Evolutionary conservation across 2,113 vertebrate species (phyloP).

Genomic region (Chionodraco myersi): DNA sequence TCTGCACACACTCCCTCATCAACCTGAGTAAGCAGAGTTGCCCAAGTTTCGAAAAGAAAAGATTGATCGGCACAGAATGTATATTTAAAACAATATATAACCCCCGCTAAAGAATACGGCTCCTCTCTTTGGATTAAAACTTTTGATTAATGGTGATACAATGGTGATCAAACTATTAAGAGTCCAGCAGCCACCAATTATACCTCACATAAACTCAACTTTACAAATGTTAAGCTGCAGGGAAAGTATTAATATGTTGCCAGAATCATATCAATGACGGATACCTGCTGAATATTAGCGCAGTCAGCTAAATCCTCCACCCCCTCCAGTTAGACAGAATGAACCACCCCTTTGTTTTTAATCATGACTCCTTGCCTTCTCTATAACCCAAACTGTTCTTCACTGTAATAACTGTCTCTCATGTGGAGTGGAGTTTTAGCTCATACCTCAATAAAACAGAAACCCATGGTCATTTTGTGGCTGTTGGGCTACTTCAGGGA

Average conservation of each 20-base stretch:
- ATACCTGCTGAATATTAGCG: conserved; percentile 62
- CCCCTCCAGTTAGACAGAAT: conserved; percentile 65
- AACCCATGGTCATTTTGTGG: conserved; percentile 72
- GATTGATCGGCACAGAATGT: conserved; percentile 14
- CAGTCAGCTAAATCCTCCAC: conserved; percentile 68
- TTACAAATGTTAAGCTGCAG: conserved; percentile 68
- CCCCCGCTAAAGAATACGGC: background rate
- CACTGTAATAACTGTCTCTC: conserved; percentile 62
- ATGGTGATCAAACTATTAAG: conserved; percentile 57
- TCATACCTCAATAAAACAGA: conserved; percentile 74
- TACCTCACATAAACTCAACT: conserved; percentile 64
- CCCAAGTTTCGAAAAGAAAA: conserved; percentile 31
- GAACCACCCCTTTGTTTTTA: conserved; percentile 68
- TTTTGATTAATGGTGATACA: conserved; percentile 57
- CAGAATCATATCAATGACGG: conserved; percentile 63
- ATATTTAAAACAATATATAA: conserved; percentile 57
- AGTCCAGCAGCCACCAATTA: conserved; percentile 63
- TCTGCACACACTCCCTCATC: conserved; percentile 16
- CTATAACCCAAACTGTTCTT: conserved; percentile 62
- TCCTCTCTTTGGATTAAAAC: conserved; percentile 38
- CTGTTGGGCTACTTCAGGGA: conserved; percentile 70
- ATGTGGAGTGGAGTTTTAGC: conserved; percentile 59
- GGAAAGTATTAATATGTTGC: conserved; percentile 66
- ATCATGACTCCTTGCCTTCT: conserved; percentile 56
- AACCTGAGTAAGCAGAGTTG: conserved; percentile 17